Conservation (phyloP, 2,113 vertebrate genomes). For the Lampris megalopsis region DNA sequence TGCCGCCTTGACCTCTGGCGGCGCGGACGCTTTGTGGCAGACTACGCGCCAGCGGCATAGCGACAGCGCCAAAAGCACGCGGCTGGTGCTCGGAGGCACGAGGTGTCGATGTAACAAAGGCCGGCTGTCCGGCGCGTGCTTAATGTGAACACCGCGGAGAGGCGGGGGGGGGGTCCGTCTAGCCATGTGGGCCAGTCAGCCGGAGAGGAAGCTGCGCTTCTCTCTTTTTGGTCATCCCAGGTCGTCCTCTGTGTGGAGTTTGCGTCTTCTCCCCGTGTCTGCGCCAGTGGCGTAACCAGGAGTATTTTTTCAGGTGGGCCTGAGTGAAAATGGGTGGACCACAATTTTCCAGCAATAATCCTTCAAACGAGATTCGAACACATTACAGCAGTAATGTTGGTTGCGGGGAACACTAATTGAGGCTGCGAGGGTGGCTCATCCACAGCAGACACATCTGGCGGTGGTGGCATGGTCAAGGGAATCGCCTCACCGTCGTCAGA, state of each 20-base stretch:
- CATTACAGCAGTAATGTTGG: too few relatives aligned
- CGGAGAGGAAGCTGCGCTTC: conserved; percentile 34
- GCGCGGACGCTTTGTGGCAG: not conserved
- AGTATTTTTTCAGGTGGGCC: too few relatives aligned
- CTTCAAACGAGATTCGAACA: too few relatives aligned
- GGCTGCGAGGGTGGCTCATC: too few relatives aligned
- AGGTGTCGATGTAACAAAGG: conserved; percentile 65
- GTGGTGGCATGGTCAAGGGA: too few relatives aligned
- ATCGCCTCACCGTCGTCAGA: too few relatives aligned
- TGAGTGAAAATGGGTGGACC: too few relatives aligned
- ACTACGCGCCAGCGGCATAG: not conserved
- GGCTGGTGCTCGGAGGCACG: conserved; percentile 14
- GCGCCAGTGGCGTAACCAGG: too few relatives aligned
- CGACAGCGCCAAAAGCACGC: conserved; percentile 25
- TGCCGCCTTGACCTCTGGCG: not conserved
- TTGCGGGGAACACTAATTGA: too few relatives aligned
- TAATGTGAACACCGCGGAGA: conserved; percentile 36
- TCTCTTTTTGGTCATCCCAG: not conserved
- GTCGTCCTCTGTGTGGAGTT: not conserved
- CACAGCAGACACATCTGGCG: too few relatives aligned
- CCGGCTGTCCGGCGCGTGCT: conserved; percentile 47
- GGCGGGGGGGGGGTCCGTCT: conserved; percentile 17
- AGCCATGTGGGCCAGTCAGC: not conserved
- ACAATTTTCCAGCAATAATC: not conserved
- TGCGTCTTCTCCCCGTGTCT: too few relatives aligned